Conservation (phyloP, 2,888 invertebrate species). For the Eurytoma adleriae region DNA sequence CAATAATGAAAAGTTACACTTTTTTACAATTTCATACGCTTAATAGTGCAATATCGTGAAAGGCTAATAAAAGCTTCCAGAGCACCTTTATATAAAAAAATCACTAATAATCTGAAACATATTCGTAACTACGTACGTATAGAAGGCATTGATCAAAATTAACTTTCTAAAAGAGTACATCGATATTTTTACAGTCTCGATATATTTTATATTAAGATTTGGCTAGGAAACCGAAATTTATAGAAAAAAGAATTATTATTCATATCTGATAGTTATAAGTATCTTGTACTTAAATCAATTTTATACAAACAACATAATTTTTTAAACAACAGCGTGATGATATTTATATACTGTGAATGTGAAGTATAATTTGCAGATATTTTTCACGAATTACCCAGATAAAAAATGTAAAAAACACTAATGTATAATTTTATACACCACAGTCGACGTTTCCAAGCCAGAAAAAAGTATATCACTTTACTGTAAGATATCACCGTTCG, state of each 20-base stretch:
- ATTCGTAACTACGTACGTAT: not conserved
- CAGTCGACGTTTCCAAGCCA: conserved; percentile 32
- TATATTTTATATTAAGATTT: conserved; percentile 10
- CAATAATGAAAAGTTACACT: conserved; percentile 30
- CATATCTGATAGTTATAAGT: too few relatives aligned
- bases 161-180: conserved; percentile 9
- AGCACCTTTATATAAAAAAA: conserved; percentile 36
- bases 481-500: not conserved
- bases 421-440: not conserved
- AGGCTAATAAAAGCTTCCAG: conserved; percentile 19
- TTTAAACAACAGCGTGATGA: not conserved
- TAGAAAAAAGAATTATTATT: not conserved
- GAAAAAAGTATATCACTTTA: not conserved
- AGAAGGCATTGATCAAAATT: conserved; percentile 2
- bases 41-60: conserved; percentile 39
- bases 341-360: not conserved
- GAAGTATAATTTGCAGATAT: too few relatives aligned
- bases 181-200: conserved; percentile 12
- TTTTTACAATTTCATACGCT: conserved; percentile 29
- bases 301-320: not conserved
- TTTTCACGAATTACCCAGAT: not conserved
- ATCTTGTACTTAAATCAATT: not conserved
- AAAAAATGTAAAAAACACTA: conserved; percentile 1
- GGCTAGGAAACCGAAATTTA: conserved; percentile 34
- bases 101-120: conserved; percentile 20